A percentile compares a stretch with the other conserved stretches of the same genome.
Conservation (phyloP, 2,888 invertebrate genomes). For the Euphydryas editha region DNA sequence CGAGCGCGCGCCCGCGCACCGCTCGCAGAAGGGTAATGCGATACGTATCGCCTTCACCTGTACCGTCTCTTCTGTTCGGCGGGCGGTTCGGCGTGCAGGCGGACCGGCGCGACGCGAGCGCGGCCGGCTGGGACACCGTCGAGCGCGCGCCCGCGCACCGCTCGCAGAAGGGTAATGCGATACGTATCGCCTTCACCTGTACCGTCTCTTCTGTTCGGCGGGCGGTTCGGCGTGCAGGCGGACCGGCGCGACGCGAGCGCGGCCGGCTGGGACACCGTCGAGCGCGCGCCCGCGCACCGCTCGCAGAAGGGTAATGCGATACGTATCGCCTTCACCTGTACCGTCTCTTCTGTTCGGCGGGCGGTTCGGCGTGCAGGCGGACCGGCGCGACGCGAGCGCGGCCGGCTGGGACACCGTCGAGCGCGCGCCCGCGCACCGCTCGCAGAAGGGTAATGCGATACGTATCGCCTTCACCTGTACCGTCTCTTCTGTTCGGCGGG, state of each 20-base stretch:
- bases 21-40: too few species aligned
- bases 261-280: too few species aligned
- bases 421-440: slow-evolving; percentile 91
- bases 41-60: not conserved
- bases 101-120: slow-evolving; percentile 91
- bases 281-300: too few species aligned
- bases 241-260: too few species aligned
- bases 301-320: too few species aligned
- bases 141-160: slow-evolving; percentile 92
- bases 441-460: slow-evolving; percentile 86
- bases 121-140: slow-evolving; percentile 94
- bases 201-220: too few species aligned
- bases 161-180: slow-evolving; percentile 88
- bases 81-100: slow-evolving; percentile 93
- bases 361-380: slow-evolving; percentile 92
- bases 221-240: too few species aligned
- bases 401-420: slow-evolving; percentile 95
- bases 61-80: slow-evolving; percentile 87
- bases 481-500: too few species aligned
- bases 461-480: not conserved
- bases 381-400: slow-evolving; percentile 92
- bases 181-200: not conserved
- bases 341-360: slow-evolving; percentile 92
- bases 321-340: not conserved
- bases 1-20: too few species aligned